These are phyloP conservation scores for Eublepharis macularius DNA, from an alignment of 2,113 vertebrate genomes.

Conservation along the genomic window DNA sequence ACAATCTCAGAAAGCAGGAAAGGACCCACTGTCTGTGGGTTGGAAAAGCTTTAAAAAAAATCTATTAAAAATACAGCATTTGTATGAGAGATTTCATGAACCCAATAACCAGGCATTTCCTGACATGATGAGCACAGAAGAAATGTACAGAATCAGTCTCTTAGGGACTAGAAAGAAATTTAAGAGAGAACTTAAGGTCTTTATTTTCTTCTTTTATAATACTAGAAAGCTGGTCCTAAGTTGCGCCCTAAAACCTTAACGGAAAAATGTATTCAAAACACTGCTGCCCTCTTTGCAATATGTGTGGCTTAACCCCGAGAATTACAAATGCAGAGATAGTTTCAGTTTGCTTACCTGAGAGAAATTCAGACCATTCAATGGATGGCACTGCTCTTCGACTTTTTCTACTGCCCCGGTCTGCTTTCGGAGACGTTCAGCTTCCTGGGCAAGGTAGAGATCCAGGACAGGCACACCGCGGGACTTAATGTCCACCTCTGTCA, in stretches of 20 bases:
- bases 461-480: constrained; percentile 83
- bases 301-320: neutral
- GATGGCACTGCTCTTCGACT: constrained; percentile 92
- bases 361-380: constrained; percentile 88
- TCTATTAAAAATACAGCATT: neutral
- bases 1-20: neutral
- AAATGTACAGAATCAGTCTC: no score
- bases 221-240: neutral
- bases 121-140: no score
- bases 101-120: no score
- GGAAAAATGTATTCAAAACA: fast-evolving
- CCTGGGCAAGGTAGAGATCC: constrained; percentile 90
- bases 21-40: neutral
- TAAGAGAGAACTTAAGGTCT: no score
- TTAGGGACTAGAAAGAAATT: neutral
- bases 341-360: constrained; percentile 81
- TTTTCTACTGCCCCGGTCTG: constrained; percentile 87
- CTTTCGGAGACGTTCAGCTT: constrained; percentile 87
- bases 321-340: neutral
- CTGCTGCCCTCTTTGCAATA: neutral
- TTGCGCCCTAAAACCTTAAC: neutral
- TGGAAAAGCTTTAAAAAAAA: neutral
- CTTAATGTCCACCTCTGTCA: constrained; percentile 87
- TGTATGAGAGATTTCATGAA: neutral
- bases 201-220: neutral